Percentiles rank a stretch among this genome's conserved stretches.
phyloP scores from a whole-genome alignment of 64 coral and sea anemone species.

The Actinia tenebrosa region DNA sequence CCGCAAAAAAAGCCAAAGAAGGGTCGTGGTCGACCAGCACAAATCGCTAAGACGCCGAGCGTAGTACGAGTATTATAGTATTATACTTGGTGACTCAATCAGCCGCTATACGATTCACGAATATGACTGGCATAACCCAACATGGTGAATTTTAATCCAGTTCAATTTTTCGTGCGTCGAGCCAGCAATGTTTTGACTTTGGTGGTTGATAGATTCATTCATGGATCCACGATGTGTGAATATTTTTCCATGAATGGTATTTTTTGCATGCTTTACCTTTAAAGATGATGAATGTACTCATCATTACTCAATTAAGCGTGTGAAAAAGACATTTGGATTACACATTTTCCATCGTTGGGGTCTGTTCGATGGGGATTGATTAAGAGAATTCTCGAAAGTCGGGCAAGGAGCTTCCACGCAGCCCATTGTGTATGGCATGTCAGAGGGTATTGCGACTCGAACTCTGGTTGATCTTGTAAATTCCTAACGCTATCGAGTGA shows the following conservation, averaged over 20 bases:
- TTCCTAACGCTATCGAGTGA: slow-evolving; percentile 6
- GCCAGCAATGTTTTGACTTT: neutral
- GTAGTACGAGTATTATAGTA: slow-evolving; percentile 20
- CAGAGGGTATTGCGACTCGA: neutral
- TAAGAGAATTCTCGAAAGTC: neutral
- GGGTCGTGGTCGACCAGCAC: neutral
- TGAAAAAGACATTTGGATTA: slow-evolving; percentile 30
- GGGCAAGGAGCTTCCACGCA: neutral
- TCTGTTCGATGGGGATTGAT: neutral
- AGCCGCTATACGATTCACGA: neutral
- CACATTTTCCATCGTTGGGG: neutral
- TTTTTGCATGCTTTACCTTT: slow-evolving; percentile 5
- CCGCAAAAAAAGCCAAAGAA: neutral
- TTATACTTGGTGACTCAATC: neutral
- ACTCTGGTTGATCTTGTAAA: slow-evolving; percentile 16
- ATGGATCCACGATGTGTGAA: neutral
- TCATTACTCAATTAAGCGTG: slow-evolving; percentile 18
- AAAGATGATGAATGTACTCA: slow-evolving; percentile 19
- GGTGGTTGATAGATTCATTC: neutral
- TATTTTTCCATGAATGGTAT: neutral
- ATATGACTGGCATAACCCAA: neutral
- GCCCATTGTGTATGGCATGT: neutral
- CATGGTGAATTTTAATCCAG: neutral
- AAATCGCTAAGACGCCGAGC: slow-evolving; percentile 4
- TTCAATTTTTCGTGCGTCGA: neutral